Evolutionary conservation across 2,888 invertebrate species (phyloP), one percentile per base, ranked within the genome.

Genomic region (Spodoptera exigua): DNA sequence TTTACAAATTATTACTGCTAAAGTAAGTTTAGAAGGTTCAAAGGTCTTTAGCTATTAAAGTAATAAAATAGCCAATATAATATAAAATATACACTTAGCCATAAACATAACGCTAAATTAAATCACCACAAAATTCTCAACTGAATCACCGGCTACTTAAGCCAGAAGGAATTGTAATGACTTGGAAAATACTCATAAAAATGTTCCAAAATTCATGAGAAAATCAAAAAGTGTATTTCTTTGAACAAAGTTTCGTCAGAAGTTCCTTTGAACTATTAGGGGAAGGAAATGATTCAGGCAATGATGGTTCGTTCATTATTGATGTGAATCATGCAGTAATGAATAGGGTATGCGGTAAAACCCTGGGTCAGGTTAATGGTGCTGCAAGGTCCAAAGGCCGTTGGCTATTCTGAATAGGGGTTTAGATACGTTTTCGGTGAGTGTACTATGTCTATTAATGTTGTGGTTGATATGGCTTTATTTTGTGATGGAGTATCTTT

Each of bases 271-370:
- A 76, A 74, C 62, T 74, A 76, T 80, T 74, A 76, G 54, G 71
- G 70, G 71, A 76, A 79, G 79, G 70, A 53, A 56, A 64, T 87
- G 87, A 87, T 72, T 87, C 87, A 83, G 66, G 71, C 37, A 48
- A 65, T 83, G 80, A 87, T 85, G 83, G 76, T 70, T 56, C 70
- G 65, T 69, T 83, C 75, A 81, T 82, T 81, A 80, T 77, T 78
- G 65, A 72, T 74, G 58, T 88, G 87, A 87, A 70, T 88, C 88
- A 88, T 69, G 32, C 2, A 68, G 34, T 61, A 75, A 73, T 81
- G 76, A 81, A 82, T 80, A 78, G 76, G 63, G 77, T 57, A 53
- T 51, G 0, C 17, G 78, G 84, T 62, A 82, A 84, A 83, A 72
- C 79, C 84, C 76, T 36, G 68, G 56, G 65, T 66, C 77, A 65